These are phyloP conservation scores for Sarcoramphus papa DNA, from an alignment of 2,797 vertebrate genomes.

Conservation along the genomic window DNA sequence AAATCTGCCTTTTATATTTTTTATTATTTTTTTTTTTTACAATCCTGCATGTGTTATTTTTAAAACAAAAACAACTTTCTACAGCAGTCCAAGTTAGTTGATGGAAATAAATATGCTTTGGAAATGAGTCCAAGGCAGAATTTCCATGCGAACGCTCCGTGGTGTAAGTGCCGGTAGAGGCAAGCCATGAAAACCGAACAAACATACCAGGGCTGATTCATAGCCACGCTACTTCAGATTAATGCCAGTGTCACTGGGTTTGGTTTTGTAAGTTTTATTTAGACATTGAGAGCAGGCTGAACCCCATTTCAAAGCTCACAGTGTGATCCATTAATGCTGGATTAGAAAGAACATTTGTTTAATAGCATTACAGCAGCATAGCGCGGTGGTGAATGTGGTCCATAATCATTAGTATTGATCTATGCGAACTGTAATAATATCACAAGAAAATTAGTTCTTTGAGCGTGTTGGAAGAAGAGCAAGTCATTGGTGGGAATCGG, in stretches of 20 bases:
- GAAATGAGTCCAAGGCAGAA: not conserved
- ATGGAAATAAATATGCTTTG: not conserved
- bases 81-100: not conserved
- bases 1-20: not conserved
- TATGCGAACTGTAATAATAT: not conserved
- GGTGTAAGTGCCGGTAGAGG: not conserved
- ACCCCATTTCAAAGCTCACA: not conserved
- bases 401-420: not conserved
- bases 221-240: not conserved
- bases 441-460: not conserved
- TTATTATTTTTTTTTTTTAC: not conserved
- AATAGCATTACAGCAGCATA: not conserved
- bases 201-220: conserved; percentile 12
- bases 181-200: not conserved
- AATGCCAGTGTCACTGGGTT: not conserved
- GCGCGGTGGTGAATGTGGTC: not conserved
- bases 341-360: conserved; percentile 7
- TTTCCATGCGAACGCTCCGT: rapidly evolving
- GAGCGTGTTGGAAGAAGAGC: not conserved
- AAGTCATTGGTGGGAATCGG: not conserved
- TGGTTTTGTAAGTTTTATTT: not conserved
- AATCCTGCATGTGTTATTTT: not conserved
- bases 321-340: not conserved
- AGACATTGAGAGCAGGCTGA: not conserved
- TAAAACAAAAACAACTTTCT: not conserved